Conservation (phyloP, 2,113 vertebrate genomes). For the Larimichthys polyactis region DNA sequence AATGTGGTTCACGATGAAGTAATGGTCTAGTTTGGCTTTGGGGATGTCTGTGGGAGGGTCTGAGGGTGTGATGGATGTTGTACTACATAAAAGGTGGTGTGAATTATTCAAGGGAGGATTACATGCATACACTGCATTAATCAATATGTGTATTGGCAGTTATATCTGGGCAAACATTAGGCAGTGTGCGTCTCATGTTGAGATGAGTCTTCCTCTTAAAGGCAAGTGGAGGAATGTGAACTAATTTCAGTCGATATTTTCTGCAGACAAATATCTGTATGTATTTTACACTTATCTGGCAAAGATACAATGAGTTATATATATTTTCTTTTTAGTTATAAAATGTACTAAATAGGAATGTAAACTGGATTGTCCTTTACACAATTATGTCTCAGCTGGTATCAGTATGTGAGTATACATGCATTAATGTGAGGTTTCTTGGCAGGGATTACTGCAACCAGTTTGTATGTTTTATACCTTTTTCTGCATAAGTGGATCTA, state of each 20-base stretch:
- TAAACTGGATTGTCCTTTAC: background rate
- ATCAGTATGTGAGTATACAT: background rate
- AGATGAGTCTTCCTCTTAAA: constrained; percentile 50
- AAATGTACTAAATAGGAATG: background rate
- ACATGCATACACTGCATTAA: constrained; percentile 81
- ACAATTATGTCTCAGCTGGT: background rate
- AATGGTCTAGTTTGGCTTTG: constrained; percentile 39
- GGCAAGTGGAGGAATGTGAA: constrained; percentile 49
- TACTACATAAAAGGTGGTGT: constrained; percentile 77
- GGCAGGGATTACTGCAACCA: constrained; percentile 9
- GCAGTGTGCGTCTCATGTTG: constrained; percentile 28
- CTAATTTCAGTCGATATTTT: constrained; percentile 25
- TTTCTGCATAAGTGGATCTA: constrained; percentile 19
- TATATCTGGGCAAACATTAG: constrained; percentile 67
- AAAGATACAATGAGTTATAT: constrained; percentile 16
- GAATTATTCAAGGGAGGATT: constrained; percentile 84
- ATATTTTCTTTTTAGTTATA: background rate
- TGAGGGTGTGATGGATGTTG: constrained; percentile 75
- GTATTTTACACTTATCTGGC: background rate
- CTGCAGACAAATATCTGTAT: background rate
- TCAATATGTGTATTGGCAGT: constrained; percentile 78
- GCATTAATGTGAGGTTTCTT: constrained; percentile 9
- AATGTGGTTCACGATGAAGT: constrained; percentile 29
- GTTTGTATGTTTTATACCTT: constrained; percentile 17
- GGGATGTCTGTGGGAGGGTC: constrained; percentile 38